A percentile compares a stretch with the other conserved stretches of the same genome.
Conservation (phyloP, 2,888 invertebrate species). For the Gymnoscelis rufifasciata region DNA sequence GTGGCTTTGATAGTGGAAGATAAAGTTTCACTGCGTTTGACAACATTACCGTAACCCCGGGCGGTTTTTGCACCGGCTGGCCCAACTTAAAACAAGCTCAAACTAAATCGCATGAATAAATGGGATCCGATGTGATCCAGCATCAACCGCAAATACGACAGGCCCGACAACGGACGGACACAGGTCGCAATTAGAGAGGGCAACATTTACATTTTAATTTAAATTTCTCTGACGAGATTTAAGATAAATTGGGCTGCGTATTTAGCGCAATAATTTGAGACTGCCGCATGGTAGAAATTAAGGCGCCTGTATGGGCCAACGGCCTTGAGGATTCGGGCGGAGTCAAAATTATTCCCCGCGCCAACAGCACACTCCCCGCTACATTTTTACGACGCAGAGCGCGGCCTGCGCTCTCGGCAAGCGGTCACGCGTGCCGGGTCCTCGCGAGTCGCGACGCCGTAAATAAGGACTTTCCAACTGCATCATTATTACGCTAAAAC, state of each 20-base stretch:
- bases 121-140: constrained; percentile 37
- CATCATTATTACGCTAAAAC: too few species aligned
- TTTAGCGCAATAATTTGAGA: constrained; percentile 72
- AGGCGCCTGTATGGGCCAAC: too few species aligned
- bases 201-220: constrained; percentile 77
- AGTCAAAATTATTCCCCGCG: too few species aligned
- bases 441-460: too few species aligned
- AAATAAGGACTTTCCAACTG: too few species aligned
- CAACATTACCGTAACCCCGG: neutral
- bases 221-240: constrained; percentile 75
- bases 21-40: neutral
- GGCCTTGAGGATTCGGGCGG: too few species aligned
- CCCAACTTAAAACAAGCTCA: neutral
- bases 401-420: too few species aligned
- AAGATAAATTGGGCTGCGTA: constrained; percentile 71
- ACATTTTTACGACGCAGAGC: too few species aligned
- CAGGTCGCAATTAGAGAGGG: constrained; percentile 68
- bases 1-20: too few species aligned
- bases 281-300: constrained; percentile 60
- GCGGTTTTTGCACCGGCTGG: neutral
- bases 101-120: constrained; percentile 32
- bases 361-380: too few species aligned
- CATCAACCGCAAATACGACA: constrained; percentile 43
- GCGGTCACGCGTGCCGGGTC: too few species aligned
- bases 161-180: constrained; percentile 61